Percentiles rank a stretch among this genome's conserved stretches.
Conservation (phyloP, 2,888 invertebrate genomes). For the Drosophila fulvimacula region DNA sequence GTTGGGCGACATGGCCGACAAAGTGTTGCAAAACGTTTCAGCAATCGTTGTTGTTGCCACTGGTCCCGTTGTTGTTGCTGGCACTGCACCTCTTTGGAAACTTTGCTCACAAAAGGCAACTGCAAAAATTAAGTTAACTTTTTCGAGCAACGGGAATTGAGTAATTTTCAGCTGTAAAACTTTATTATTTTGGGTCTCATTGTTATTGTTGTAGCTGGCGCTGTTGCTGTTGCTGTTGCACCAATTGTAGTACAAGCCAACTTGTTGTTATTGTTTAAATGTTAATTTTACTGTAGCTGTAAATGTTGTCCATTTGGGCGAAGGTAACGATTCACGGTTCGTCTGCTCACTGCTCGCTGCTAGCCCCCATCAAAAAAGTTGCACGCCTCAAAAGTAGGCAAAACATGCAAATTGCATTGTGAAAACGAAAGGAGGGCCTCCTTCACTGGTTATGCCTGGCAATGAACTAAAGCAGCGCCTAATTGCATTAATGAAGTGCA, state of each 20-base stretch:
- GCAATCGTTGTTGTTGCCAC: conserved; percentile 20
- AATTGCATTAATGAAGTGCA: conserved; percentile 47
- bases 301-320: conserved; percentile 51
- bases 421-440: conserved; percentile 28
- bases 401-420: conserved; percentile 62
- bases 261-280: conserved; percentile 76
- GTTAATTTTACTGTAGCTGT: conserved; percentile 65
- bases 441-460: conserved; percentile 10
- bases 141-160: conserved; percentile 75
- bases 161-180: conserved; percentile 80
- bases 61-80: conserved; percentile 36
- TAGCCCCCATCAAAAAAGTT: background rate
- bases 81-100: conserved; percentile 64
- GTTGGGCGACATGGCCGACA: conserved; percentile 38
- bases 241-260: conserved; percentile 72
- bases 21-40: conserved; percentile 72
- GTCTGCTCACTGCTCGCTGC: too few relatives aligned
- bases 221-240: conserved; percentile 33
- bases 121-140: conserved; percentile 79
- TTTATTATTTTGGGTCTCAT: conserved; percentile 68
- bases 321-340: too few relatives aligned
- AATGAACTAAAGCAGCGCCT: conserved; percentile 37
- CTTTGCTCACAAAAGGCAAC: conserved; percentile 73
- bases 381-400: conserved; percentile 44
- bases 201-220: conserved; percentile 31